phyloP scores from a whole-genome alignment of 1,140 invertebrate genomes.

The Drosophila subpulchrella region DNA sequence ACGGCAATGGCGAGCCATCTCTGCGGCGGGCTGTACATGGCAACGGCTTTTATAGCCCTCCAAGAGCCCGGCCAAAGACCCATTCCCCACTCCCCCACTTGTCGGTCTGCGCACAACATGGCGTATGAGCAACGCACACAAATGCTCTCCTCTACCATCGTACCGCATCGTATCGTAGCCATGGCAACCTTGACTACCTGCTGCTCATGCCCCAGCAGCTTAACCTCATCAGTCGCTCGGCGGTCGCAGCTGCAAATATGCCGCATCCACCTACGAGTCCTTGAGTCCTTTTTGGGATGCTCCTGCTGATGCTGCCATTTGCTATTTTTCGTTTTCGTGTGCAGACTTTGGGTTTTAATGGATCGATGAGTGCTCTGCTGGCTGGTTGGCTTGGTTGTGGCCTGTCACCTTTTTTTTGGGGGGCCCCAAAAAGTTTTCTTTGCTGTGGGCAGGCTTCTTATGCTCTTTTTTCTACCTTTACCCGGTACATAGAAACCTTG shows the following conservation, averaged over 20 bases:
- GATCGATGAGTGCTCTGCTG: slow-evolving; percentile 72
- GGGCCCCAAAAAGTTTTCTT: slow-evolving; percentile 29
- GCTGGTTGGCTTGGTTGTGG: slow-evolving; percentile 42
- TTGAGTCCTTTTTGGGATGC: slow-evolving; percentile 54
- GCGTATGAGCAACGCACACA: slow-evolving; percentile 65
- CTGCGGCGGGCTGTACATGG: slow-evolving; percentile 63
- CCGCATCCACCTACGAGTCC: slow-evolving; percentile 58
- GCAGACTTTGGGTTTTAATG: slow-evolving; percentile 82
- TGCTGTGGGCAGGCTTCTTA: slow-evolving; percentile 26
- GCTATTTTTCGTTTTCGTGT: slow-evolving; percentile 58
- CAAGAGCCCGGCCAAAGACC: background rate
- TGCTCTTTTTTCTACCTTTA: background rate
- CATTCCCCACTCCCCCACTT: slow-evolving; percentile 4
- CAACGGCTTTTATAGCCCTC: slow-evolving; percentile 74
- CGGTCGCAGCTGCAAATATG: slow-evolving; percentile 60
- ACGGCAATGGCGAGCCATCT: slow-evolving; percentile 49
- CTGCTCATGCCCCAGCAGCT: slow-evolving; percentile 70
- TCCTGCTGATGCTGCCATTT: slow-evolving; percentile 44
- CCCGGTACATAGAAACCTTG: slow-evolving; percentile 15
- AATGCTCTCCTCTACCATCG: background rate
- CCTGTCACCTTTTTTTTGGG: slow-evolving; percentile 29
- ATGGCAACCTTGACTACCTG: slow-evolving; percentile 81
- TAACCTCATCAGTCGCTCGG: slow-evolving; percentile 48
- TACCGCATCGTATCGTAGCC: slow-evolving; percentile 44
- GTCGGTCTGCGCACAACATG: slow-evolving; percentile 74